Percentiles rank a stretch among this genome's conserved stretches.
Evolutionary conservation across 2,113 vertebrate genomes (phyloP).

Genomic region (Megaleporinus macrocephalus): DNA sequence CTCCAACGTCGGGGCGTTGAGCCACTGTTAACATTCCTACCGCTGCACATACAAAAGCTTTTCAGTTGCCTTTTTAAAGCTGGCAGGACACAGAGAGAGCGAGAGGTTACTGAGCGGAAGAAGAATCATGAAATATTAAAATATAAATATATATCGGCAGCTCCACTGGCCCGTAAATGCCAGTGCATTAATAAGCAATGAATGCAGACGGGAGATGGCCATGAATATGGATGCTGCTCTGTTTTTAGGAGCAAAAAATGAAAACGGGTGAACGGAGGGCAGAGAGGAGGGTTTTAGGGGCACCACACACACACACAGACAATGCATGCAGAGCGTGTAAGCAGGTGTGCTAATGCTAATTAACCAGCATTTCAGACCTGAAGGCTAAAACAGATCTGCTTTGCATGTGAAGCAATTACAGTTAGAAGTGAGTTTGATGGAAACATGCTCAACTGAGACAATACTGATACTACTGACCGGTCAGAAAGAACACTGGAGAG

Average conservation of each 20-base stretch:
- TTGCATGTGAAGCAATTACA: neutral
- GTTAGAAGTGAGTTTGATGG: too few relatives aligned
- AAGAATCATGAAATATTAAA: conserved; percentile 47
- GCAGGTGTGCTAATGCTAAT: neutral
- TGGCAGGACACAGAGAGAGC: neutral
- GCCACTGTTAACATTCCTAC: neutral
- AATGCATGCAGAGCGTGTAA: neutral
- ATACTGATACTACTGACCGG: too few relatives aligned
- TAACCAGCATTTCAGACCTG: neutral
- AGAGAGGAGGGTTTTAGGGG: neutral
- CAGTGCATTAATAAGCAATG: conserved; percentile 51
- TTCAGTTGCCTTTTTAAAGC: neutral
- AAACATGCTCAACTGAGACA: too few relatives aligned
- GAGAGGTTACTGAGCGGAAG: conserved; percentile 45
- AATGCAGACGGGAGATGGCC: conserved; percentile 32
- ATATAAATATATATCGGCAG: conserved; percentile 41
- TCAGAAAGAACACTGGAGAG: too few relatives aligned
- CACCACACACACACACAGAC: neutral
- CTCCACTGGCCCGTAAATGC: conserved; percentile 39
- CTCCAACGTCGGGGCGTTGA: neutral
- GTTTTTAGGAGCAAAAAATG: conserved; percentile 2
- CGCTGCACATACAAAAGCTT: neutral
- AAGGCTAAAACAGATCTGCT: neutral
- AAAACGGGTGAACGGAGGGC: conserved; percentile 20
- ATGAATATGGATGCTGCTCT: conserved; percentile 34